Conservation (phyloP, 2,113 vertebrate genomes). For the Aegithalos caudatus region DNA sequence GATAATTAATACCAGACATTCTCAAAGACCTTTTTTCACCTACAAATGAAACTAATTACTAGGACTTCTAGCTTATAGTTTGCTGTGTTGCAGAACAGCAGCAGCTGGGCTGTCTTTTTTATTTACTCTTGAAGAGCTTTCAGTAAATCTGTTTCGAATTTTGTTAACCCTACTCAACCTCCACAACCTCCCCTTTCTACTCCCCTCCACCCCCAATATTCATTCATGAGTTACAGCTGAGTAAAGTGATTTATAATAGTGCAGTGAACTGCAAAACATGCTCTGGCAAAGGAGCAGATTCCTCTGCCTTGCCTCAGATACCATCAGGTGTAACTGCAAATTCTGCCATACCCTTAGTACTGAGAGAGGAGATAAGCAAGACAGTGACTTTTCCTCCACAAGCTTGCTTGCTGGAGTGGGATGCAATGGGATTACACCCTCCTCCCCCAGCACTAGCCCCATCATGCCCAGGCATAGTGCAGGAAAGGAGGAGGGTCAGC, state of each 20-base stretch:
- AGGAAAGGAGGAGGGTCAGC: neutral
- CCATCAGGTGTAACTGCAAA: constrained; percentile 68
- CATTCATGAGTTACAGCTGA: constrained; percentile 74
- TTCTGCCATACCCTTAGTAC: neutral
- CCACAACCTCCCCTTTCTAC: constrained; percentile 37
- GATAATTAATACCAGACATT: constrained; percentile 69
- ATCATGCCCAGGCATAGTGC: neutral
- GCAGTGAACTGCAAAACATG: constrained; percentile 62
- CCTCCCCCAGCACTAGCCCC: neutral
- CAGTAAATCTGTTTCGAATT: constrained; percentile 76
- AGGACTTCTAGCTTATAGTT: constrained; percentile 38
- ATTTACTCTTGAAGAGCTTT: constrained; percentile 60
- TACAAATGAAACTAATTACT: constrained; percentile 76
- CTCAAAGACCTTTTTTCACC: constrained; percentile 72
- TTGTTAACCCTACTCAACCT: constrained; percentile 51
- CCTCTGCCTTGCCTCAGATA: constrained; percentile 50
- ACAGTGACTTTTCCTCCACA: constrained; percentile 43
- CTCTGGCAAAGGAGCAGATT: constrained; percentile 58
- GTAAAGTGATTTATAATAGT: constrained; percentile 76
- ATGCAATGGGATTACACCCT: constrained; percentile 3
- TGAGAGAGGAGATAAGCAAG: constrained; percentile 27
- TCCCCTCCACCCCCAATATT: constrained; percentile 1
- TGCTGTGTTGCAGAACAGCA: constrained; percentile 27
- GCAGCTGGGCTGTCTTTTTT: constrained; percentile 63
- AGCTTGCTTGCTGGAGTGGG: neutral